Base-by-base conservation (phyloP, 2,888 invertebrate species). In the Spodoptera exigua region DNA sequence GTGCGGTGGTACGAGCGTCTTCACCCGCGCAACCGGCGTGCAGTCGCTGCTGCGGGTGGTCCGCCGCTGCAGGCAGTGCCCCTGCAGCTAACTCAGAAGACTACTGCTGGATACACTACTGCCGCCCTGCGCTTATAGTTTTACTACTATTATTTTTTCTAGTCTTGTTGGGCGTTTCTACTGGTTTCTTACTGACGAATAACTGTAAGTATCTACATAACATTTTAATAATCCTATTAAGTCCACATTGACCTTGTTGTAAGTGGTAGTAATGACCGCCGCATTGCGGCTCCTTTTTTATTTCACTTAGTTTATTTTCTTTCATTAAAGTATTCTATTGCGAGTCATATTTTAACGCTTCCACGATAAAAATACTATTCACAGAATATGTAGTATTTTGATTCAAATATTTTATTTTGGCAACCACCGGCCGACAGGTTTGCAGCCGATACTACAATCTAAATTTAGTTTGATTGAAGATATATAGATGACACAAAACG, bases 161-260 rank as follows among this genome's bases (percentile, higher is more conserved):
- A 82, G 91, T 95, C 70, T 86, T 95, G 81, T 90, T 95, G 87
- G 94, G 95, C 66, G 92, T 95, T 68, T 93, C 95, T 77, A 95
- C 95, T 83, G 95, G 95, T 84, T 93, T 95, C 78, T 88, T 95
- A 85, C 87, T 95, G 83, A 95, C 95, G 80, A 95, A 95, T 88
- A 95, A 95, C 85, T 95, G 95, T 95, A 84, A 95, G 95, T 95
- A 90, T 70, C 18, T 32, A 56, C 35, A 51, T 35, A 45, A 0
- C 9, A 66, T 40, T 56, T 62, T 39, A 58, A 58, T 74, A 64
- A 64, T 66, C 36, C 39, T 57, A 58, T 63, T 64, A 45, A 49
- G 43, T 61, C 18, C 44, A 51, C 47, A 40, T 51, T 63, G 69
- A 63, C 69, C 69, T 69, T 70, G 61, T 61, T 57, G n/a, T 59